Evolutionary conservation across 2,797 vertebrate species (phyloP), one percentile per base, ranked within the genome.

Genomic region (Squalus acanthias): DNA sequence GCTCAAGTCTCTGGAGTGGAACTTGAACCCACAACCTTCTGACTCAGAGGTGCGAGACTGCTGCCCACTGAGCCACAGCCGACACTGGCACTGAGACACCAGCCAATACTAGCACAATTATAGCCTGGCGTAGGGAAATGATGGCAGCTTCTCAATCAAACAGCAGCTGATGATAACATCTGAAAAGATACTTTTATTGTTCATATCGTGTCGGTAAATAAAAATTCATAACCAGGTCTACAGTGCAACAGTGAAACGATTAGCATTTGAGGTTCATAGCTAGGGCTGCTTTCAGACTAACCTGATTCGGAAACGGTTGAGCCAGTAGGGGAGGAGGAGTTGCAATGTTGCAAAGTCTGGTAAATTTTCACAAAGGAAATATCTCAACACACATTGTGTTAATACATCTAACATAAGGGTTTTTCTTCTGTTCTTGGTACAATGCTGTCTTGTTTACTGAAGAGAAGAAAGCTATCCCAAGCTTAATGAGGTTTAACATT

Each of bases 401-500:
- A 65, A 65, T 92, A 17, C 33, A 22, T 39, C 15, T n/a, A 92
- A 65, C 33, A 65, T 39, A 67, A 92, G n/a, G 33, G 6, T 39
- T 8, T 63, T 33, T 89, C 57, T 57, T 92, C 60, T 65, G 60
- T 60, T 92, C 60, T 9, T 39, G 15, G 60, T 17, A n/a, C 13
- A 92, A 63, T 29, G 12, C 50, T 89, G 50, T 89, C 53, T 57
- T 89, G 53, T 89, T 89, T 67, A 15, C 60, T 22, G 60, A 63
- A 92, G 33, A 92, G 60, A 67, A 20, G 15, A 67, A 92, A 92
- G 33, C 89, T 2, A 92, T 67, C 89, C 5, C 65, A 20, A 60
- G 87, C 53, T 60, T 89, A 89, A 89, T 89, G 87, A 89, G 53
- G 87, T 29, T 89, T 33, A 60, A 89, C 50, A 60, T 89, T 60